Evolutionary conservation across 2,113 vertebrate species (phyloP), one percentile per base, ranked within the genome.

Genomic region (Sinocyclocheilus grahami): DNA sequence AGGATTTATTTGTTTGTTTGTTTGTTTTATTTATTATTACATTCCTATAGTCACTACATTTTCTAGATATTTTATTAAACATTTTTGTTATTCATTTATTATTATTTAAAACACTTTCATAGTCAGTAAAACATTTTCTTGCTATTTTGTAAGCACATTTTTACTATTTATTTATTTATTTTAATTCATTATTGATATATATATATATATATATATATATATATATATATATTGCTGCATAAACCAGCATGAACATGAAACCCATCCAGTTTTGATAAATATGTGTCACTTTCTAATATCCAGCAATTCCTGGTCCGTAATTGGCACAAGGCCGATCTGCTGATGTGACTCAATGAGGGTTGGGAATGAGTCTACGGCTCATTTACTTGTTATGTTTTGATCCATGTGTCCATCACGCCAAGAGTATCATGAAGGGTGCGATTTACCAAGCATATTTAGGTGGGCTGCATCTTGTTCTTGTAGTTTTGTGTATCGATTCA

Each of bases 321-420:
- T 84, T 69, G 83, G 30, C 75, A 80, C 71, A 79, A 78, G 71
- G 46, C 33, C 27, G 27, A 53, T 72, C 20, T 63, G 84, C 37
- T 30, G 24, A 82, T 85, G 55, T 46, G 58, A 48, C 53, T 78
- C 27, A 53, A 7, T 79, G 63, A 62, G 13, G 71, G 39, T 7
- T 24, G 62, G 67, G 71, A 83, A 88, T 37, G 83, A 85, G 55
- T 33, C 37, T 69, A 75, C 18, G 86, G 67, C 78, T 85, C 87
- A 88, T 88, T 88, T 79, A 82, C 37, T 60, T 39, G 39, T 39
- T 20, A 20, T 71, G 58, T 80, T 62, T 78, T 88, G 87, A 85
- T 85, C 69, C 83, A 82, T 81, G 83, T 81, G 83, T 78, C 48
- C n/a, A 69, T 88, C 80, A 51, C 37, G 9, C 24, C 51, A 22